Percentiles rank a stretch among this genome's conserved stretches.
Conservation (phyloP, 2,888 invertebrate species). For the Carcina quercana region DNA sequence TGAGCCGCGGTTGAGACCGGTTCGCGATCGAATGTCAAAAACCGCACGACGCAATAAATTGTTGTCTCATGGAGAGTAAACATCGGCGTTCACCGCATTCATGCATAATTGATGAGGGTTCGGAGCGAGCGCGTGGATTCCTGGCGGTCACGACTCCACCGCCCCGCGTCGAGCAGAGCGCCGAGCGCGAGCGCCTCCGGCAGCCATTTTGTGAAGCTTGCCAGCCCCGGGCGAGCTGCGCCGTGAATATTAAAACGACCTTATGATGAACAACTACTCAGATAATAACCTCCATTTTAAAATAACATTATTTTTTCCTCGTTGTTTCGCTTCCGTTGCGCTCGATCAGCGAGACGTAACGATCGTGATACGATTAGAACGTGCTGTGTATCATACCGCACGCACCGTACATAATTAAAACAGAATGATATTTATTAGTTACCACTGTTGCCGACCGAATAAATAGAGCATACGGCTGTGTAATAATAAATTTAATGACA, state of each 20-base stretch:
- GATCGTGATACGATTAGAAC: conserved; percentile 44
- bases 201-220: conserved; percentile 69
- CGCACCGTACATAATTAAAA: conserved; percentile 57
- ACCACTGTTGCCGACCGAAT: conserved; percentile 59
- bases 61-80: conserved; percentile 69
- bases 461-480: conserved; percentile 61
- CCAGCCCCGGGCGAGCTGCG: conserved; percentile 47
- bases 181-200: conserved; percentile 56
- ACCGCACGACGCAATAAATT: conserved; percentile 70
- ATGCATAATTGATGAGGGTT: conserved; percentile 73
- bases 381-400: conserved; percentile 41
- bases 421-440: conserved; percentile 60
- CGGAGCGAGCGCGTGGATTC: conserved; percentile 63
- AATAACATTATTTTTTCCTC: conserved; percentile 27
- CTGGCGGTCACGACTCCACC: conserved; percentile 65
- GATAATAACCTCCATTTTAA: conserved; percentile 36
- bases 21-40: conserved; percentile 64
- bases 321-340: conserved; percentile 41
- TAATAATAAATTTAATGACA: conserved; percentile 58
- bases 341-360: conserved; percentile 41
- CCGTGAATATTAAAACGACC: conserved; percentile 60
- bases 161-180: too few species aligned
- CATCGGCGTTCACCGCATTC: conserved; percentile 69
- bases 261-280: conserved; percentile 38
- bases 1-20: conserved; percentile 32